Percentiles rank a stretch among this genome's conserved stretches.
Evolutionary conservation across 2,797 vertebrate genomes (phyloP).

Genomic region (Picus viridis): DNA sequence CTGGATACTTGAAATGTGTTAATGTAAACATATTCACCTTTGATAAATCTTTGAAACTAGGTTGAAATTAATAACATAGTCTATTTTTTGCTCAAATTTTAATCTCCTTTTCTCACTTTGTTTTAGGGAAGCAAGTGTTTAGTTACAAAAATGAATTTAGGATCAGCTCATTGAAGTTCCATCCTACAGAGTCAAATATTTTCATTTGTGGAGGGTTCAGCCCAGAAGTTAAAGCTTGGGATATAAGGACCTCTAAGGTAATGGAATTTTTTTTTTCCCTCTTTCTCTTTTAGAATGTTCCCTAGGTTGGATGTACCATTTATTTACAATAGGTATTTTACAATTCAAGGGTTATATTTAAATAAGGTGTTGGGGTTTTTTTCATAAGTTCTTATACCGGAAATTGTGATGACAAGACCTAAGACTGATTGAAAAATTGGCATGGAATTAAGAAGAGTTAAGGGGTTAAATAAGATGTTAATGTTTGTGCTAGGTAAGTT

Average conservation of each 20-base stretch:
- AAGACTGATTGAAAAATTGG: no score
- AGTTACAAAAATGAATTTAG: conserved; percentile 86
- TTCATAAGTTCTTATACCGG: no score
- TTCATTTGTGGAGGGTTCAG: conserved; percentile 94
- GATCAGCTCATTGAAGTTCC: conserved; percentile 84
- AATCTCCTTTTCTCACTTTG: background rate
- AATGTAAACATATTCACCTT: background rate
- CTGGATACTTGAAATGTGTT: background rate
- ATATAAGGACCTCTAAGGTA: conserved; percentile 90
- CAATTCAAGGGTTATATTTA: no score
- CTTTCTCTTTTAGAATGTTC: background rate
- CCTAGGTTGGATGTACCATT: background rate
- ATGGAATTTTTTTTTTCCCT: background rate
- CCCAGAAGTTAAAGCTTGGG: conserved; percentile 91
- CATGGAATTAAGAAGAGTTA: no score
- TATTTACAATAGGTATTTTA: background rate
- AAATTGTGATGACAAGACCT: no score
- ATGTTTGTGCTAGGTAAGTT: no score
- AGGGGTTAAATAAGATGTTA: no score
- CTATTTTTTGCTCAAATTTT: background rate
- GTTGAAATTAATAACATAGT: background rate
- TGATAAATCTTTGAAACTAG: background rate
- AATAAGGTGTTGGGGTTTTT: no score
- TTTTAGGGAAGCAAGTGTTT: conserved; percentile 84
- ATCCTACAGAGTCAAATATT: conserved; percentile 84